Evolutionary conservation across 2,888 invertebrate species (phyloP), one percentile per base, ranked within the genome.

Genomic region (Cyclophora albipunctata): DNA sequence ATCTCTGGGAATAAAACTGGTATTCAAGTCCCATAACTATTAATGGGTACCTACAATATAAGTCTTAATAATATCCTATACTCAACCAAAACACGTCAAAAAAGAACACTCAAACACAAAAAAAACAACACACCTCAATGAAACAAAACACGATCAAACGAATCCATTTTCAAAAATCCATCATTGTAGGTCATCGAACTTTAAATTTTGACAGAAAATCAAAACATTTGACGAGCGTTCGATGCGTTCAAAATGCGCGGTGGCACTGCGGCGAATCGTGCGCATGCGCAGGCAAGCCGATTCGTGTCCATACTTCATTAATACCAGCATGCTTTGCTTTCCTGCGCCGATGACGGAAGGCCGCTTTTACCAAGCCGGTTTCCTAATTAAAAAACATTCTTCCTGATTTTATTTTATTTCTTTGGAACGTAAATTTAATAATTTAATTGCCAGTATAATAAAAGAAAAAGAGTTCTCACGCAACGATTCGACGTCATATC

Each of bases 281-380:
- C 80, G 76, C 67, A 62, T 61, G 74, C 80, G 79, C 76, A 73
- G 62, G 55, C 51, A 57, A 60, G 33, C 34, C 67, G 68, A 66
- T 71, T 76, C 84, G 79, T 83, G 84, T 69, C 69, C 68, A 69
- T 64, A 69, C 75, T 81, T 82, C 83, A 84, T 86, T 86, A 86
- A 79, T 81, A 82, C 79, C 74, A 78, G 78, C 76, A 71, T 74
- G 78, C 78, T 42, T 42, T 84, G 78, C 84, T 84, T 86, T 82
- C 85, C 85, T 85, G 83, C 77, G 73, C 69, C 67, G 62, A 79
- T 81, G 85, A 83, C 85, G 85, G 85, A 86, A 87, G 84, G 78
- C 76, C 77, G 80, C 81, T 84, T 87, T 83, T 83, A 83, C 82
- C 67, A 58, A 76, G 78, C 74, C 80, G 76, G 83, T 84, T 87